Conservation (phyloP, 2,113 vertebrate species). For the Gnathonemus echidnorhynchus region DNA sequence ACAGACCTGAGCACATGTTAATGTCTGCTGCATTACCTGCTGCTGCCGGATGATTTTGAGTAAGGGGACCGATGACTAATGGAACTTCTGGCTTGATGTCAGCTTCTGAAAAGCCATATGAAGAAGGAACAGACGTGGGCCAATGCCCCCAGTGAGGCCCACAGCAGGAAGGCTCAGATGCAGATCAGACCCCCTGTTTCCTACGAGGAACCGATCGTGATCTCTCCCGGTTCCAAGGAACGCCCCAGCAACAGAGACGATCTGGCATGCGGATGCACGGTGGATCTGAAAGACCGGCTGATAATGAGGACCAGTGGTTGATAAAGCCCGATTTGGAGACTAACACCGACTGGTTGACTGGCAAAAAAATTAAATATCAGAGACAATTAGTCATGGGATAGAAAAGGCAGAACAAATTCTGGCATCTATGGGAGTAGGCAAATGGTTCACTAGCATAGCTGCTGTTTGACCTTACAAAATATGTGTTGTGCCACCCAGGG, state of each 20-base stretch:
- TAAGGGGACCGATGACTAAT: neutral
- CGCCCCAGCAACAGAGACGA: neutral
- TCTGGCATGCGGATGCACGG: neutral
- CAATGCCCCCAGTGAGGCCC: neutral
- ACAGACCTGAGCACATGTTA: neutral
- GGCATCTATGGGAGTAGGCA: neutral
- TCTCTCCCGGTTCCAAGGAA: neutral
- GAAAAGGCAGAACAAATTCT: neutral
- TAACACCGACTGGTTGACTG: neutral
- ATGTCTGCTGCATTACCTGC: neutral
- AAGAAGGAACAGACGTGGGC: neutral
- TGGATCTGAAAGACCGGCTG: neutral
- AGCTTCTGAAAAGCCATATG: neutral
- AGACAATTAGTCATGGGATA: neutral
- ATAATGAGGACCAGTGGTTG: neutral
- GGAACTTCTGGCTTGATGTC: neutral
- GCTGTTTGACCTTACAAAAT: conserved; percentile 7
- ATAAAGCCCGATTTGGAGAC: neutral
- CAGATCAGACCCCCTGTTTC: neutral
- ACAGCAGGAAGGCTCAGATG: neutral
- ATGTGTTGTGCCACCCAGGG: neutral
- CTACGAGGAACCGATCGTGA: neutral
- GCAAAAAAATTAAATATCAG: neutral
- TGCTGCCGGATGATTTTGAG: neutral
- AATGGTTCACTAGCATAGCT: neutral